Conservation (phyloP, 2,888 invertebrate genomes). For the Ferrisia virgata region DNA sequence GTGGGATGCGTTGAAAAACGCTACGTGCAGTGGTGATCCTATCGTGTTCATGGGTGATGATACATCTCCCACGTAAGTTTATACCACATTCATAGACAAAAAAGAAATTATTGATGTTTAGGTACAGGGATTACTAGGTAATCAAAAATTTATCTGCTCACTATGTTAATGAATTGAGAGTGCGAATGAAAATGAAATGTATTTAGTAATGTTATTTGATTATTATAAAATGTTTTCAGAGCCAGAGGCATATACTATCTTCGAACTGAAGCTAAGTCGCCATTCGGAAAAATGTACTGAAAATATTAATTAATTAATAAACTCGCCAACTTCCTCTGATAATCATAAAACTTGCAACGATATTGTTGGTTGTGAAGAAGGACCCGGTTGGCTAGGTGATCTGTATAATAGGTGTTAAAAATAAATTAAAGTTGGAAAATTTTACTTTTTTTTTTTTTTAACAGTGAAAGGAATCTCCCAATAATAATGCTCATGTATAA, state of each 20-base stretch:
- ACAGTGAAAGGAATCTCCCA: background rate
- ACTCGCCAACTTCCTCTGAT: background rate
- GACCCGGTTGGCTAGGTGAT: background rate
- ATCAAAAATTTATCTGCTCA: no score
- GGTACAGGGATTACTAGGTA: no score
- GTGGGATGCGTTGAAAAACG: constrained; percentile 48
- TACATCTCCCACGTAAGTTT: constrained; percentile 45
- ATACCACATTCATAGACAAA: no score
- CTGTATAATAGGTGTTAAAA: background rate
- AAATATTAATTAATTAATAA: no score
- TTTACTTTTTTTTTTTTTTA: background rate
- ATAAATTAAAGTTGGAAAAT: background rate
- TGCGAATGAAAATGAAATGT: background rate
- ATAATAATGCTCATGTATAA: background rate
- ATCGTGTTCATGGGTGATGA: constrained; percentile 49
- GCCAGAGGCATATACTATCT: background rate
- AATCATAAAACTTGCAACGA: background rate
- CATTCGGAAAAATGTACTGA: background rate
- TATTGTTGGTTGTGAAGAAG: background rate
- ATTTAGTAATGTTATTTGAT: no score
- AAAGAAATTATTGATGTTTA: no score
- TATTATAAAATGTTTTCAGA: no score
- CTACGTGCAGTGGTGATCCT: constrained; percentile 44
- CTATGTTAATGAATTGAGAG: background rate
- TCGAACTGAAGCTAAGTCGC: background rate